phyloP scores from a whole-genome alignment of 2,113 vertebrate genomes.

The Notarius lentiginosus region DNA sequence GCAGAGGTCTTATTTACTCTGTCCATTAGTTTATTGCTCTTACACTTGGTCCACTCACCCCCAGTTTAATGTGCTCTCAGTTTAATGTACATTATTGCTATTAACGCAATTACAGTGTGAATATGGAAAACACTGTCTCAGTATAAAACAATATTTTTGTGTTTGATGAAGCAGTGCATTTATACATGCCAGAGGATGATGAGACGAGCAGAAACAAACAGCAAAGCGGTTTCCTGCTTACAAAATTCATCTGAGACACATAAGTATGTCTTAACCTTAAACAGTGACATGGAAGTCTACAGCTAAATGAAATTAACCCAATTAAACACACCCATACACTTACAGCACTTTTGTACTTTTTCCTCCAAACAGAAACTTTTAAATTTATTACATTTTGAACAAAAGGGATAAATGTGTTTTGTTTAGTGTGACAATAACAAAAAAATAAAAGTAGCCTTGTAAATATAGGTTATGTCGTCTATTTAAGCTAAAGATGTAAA shows the following conservation, averaged over 20 bases:
- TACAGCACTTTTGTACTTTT: background rate
- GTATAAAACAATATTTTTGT: background rate
- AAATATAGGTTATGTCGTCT: background rate
- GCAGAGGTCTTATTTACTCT: slow-evolving; percentile 11
- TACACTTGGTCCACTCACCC: background rate
- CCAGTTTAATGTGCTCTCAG: background rate
- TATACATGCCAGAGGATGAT: background rate
- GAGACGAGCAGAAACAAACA: too few species aligned
- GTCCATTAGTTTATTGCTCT: slow-evolving; percentile 32
- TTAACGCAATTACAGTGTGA: too few species aligned
- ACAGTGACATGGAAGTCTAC: background rate
- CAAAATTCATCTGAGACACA: background rate
- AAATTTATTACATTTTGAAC: background rate
- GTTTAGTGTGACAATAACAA: background rate
- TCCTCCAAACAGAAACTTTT: background rate
- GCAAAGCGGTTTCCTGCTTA: background rate
- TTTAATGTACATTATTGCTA: background rate
- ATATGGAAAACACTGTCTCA: background rate
- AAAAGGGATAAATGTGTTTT: background rate
- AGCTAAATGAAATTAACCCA: background rate
- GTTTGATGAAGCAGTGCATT: background rate
- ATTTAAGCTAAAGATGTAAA: background rate
- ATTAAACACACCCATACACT: background rate
- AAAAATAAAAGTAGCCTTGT: background rate
- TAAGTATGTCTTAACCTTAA: background rate